Conservation (phyloP, 2,797 vertebrate species). For the Coreius guichenoti region DNA sequence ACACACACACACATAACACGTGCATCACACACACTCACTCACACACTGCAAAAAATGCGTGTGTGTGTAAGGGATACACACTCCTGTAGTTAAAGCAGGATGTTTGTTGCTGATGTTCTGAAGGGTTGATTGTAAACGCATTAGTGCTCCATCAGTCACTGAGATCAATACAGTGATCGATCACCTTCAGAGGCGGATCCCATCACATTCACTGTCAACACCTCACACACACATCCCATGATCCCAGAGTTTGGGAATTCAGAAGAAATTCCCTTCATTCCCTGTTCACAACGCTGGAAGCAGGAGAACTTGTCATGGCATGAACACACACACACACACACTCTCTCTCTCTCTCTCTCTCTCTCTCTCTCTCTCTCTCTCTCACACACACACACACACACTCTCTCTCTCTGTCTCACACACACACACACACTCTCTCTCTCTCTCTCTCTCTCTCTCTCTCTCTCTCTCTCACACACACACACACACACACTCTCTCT, state of each 20-base stretch:
- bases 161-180: constrained; percentile 18
- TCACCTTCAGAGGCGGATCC: not conserved
- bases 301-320: not conserved
- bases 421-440: too few species aligned
- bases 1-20: not conserved
- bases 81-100: not conserved
- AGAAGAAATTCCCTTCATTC: constrained; percentile 23
- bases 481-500: too few species aligned
- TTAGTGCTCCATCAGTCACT: not conserved
- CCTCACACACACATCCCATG: not conserved
- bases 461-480: too few species aligned
- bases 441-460: too few species aligned
- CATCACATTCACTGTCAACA: constrained; percentile 18
- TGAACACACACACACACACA: not conserved
- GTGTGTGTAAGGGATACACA: not conserved
- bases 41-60: not conserved
- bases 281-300: not conserved
- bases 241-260: not conserved
- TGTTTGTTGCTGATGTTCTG: not conserved
- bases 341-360: too few species aligned
- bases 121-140: not conserved
- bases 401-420: not conserved
- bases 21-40: not conserved
- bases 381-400: not conserved
- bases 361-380: too few species aligned